These are phyloP conservation scores for Psephotus haematonotus DNA, from an alignment of 2,113 vertebrate species.

Conservation along the genomic window DNA sequence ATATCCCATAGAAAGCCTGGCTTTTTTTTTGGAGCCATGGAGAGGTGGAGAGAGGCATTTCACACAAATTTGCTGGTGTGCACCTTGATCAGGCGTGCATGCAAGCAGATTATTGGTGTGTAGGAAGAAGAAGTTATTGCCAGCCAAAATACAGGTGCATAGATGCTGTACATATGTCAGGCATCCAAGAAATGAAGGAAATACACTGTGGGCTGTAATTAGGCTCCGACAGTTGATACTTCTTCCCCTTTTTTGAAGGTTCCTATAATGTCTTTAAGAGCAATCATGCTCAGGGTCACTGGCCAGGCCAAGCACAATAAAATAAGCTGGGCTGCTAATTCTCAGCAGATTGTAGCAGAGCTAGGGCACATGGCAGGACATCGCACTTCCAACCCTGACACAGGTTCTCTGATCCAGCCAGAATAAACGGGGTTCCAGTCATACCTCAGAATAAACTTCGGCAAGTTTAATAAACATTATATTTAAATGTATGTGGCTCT, in stretches of 20 bases:
- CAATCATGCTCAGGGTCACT: not conserved
- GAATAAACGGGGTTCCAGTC: slow-evolving; percentile 43
- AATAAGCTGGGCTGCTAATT: slow-evolving; percentile 19
- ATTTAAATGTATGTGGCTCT: slow-evolving; percentile 45
- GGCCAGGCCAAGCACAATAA: slow-evolving; percentile 44
- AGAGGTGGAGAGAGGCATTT: not conserved
- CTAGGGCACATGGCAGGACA: slow-evolving; percentile 38
- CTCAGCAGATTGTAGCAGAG: not conserved
- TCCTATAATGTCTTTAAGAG: not conserved
- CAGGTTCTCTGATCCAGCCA: slow-evolving; percentile 12
- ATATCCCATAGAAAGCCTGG: not conserved
- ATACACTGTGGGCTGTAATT: not conserved
- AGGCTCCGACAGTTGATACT: not conserved
- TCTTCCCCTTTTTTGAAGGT: not conserved
- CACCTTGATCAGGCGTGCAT: not conserved
- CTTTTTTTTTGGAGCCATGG: not conserved
- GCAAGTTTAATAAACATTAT: slow-evolving; percentile 48
- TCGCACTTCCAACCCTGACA: not conserved
- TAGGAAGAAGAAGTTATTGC: not conserved
- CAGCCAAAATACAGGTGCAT: slow-evolving; percentile 55
- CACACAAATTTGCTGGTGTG: not conserved
- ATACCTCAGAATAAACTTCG: slow-evolving; percentile 50
- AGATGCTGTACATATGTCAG: not conserved
- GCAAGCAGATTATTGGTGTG: not conserved
- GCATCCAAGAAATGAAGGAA: not conserved